These are phyloP conservation scores for Thamnophis sirtalis DNA, from an alignment of 2,113 vertebrate genomes.

Conservation along the genomic window DNA sequence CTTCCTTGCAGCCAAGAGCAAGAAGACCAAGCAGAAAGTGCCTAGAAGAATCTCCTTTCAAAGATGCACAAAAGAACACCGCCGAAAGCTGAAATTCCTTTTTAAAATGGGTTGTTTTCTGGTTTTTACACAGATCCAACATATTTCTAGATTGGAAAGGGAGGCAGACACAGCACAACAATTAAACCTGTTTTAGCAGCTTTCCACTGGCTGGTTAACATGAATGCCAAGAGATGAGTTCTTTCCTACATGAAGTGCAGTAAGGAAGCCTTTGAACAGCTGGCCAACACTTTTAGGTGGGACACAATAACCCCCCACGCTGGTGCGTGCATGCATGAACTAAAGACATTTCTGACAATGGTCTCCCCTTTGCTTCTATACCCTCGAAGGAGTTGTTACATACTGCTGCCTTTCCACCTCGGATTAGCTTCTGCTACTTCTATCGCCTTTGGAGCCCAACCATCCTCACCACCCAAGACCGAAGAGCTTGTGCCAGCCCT, in stretches of 20 bases:
- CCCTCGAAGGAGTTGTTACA: not conserved
- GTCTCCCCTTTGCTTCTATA: not conserved
- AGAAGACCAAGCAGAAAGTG: conserved; percentile 1
- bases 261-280: not conserved
- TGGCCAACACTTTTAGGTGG: conserved; percentile 7
- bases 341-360: not conserved
- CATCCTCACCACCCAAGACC: not conserved
- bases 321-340: not conserved
- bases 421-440: not conserved
- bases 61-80: not conserved
- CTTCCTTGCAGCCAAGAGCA: not conserved
- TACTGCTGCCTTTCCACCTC: not conserved
- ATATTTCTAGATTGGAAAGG: conserved; percentile 34
- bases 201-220: conserved; percentile 45
- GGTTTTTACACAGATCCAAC: conserved; percentile 21
- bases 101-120: conserved; percentile 16
- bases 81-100: not conserved
- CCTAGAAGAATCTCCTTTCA: conserved; percentile 10
- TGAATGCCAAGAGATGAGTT: not conserved
- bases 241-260: conserved; percentile 26
- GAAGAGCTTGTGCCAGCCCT: not conserved
- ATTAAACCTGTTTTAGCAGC: conserved; percentile 53
- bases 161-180: conserved; percentile 41
- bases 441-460: not conserved
- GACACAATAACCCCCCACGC: not conserved